Conservation (phyloP, 1,140 invertebrate species). For the Monomorium pharaonis region DNA sequence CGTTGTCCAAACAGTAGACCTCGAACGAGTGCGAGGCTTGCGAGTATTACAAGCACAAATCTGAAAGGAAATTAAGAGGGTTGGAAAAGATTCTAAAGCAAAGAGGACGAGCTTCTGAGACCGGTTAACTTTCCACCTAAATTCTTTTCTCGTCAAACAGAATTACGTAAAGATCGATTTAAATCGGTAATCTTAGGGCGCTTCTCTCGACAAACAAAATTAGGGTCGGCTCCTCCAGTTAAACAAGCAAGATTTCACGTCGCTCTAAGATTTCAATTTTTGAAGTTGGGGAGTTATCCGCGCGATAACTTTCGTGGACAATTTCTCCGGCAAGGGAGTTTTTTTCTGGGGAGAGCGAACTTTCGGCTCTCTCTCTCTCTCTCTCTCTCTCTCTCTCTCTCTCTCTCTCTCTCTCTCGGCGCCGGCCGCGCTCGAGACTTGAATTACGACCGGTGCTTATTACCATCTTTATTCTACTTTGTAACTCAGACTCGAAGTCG, state of each 20-base stretch:
- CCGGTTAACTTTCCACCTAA: not conserved
- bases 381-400: too few species aligned
- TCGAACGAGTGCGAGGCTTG: not conserved
- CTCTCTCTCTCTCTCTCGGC: not conserved
- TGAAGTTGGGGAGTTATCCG: not conserved
- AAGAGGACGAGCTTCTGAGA: not conserved
- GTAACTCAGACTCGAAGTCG: slow-evolving; percentile 22
- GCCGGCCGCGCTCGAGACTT: slow-evolving; percentile 7
- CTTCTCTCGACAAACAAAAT: slow-evolving; percentile 19
- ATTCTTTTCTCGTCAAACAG: not conserved
- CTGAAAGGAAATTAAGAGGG: not conserved
- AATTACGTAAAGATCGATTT: not conserved
- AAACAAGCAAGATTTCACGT: not conserved
- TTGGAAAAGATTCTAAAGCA: not conserved
- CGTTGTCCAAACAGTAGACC: not conserved
- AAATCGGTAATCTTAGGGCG: slow-evolving; percentile 1
- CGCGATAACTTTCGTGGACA: slow-evolving; percentile 12
- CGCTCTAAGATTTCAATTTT: slow-evolving; percentile 14
- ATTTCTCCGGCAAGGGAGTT: not conserved
- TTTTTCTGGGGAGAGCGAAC: not conserved
- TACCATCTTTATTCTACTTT: slow-evolving; percentile 61
- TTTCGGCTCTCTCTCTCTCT: slow-evolving; percentile 6
- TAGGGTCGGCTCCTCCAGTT: not conserved
- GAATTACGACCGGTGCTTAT: slow-evolving; percentile 63
- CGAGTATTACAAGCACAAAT: not conserved